These are phyloP conservation scores for Dicerorhinus sumatrensis DNA, from an alignment of 2,113 vertebrate species.

Conservation along the genomic window DNA sequence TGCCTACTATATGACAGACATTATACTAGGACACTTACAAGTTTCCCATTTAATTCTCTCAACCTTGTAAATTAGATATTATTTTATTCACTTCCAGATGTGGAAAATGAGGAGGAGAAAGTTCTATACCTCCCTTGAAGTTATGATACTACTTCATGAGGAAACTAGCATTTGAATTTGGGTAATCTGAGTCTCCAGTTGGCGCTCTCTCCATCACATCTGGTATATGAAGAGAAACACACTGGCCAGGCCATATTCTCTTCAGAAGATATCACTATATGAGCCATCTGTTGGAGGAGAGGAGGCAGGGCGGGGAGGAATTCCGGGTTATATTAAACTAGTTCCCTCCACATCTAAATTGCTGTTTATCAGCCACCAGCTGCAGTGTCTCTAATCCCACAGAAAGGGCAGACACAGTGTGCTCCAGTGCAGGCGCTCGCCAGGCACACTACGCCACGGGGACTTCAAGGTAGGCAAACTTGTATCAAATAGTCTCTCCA, in stretches of 20 bases:
- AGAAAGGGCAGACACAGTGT: not conserved
- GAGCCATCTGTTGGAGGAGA: not conserved
- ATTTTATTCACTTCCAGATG: not conserved
- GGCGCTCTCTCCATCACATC: not conserved
- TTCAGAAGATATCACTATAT: not conserved
- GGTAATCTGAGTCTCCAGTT: not conserved
- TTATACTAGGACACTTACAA: accelerated
- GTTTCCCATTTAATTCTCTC: not conserved
- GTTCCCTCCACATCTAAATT: slow-evolving; percentile 65
- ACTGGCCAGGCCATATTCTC: slow-evolving; percentile 28
- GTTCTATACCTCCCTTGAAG: not conserved
- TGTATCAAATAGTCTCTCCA: slow-evolving; percentile 37
- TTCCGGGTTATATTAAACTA: slow-evolving; percentile 46
- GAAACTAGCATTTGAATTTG: not conserved
- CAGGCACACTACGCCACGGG: not conserved
- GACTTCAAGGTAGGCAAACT: slow-evolving; percentile 33
- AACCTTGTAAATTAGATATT: not conserved
- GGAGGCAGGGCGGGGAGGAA: not conserved
- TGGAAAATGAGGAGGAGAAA: not conserved
- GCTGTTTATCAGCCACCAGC: slow-evolving; percentile 21
- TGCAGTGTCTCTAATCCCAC: not conserved
- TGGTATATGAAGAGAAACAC: not conserved
- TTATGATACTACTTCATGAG: not conserved
- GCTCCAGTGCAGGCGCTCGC: not conserved
- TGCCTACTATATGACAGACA: not conserved